These are phyloP conservation scores for Oncorhynchus clarkii DNA, from an alignment of 2,113 vertebrate species.

Conservation along the genomic window DNA sequence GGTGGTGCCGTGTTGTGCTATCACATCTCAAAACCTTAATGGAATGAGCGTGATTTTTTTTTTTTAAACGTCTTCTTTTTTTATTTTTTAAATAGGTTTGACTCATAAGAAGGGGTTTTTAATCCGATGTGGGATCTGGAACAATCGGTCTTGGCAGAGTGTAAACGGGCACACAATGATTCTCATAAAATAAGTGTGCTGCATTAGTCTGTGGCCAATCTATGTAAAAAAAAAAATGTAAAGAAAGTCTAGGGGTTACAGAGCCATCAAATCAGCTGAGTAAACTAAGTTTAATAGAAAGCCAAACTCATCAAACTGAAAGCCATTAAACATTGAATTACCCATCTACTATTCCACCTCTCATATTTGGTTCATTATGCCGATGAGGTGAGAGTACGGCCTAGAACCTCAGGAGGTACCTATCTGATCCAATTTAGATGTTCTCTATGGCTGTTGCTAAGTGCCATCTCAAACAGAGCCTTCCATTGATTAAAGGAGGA, in stretches of 20 bases:
- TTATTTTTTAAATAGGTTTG: background rate
- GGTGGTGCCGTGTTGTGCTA: slow-evolving; percentile 49
- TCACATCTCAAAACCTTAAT: slow-evolving; percentile 60
- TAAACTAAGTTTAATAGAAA: background rate
- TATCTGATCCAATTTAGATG: slow-evolving; percentile 15
- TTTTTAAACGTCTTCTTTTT: too few relatives aligned
- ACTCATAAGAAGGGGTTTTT: background rate
- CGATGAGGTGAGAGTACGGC: slow-evolving; percentile 19
- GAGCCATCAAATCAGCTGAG: background rate
- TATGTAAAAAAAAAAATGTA: background rate
- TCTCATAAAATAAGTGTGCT: background rate
- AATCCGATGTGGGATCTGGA: background rate
- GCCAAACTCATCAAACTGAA: slow-evolving; percentile 21
- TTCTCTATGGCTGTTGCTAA: slow-evolving; percentile 1
- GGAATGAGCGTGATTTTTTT: background rate
- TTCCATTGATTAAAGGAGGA: slow-evolving; percentile 45
- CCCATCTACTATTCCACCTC: slow-evolving; percentile 14
- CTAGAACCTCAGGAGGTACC: background rate
- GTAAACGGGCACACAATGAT: background rate
- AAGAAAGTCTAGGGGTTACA: background rate
- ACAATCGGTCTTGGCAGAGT: too few relatives aligned
- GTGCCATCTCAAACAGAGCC: slow-evolving; percentile 3
- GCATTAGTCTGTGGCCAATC: too few relatives aligned
- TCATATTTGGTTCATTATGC: slow-evolving; percentile 23
- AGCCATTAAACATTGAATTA: slow-evolving; percentile 32